These are phyloP conservation scores for Rachycentron canadum DNA, from an alignment of 2,797 vertebrate species.

Conservation along the genomic window DNA sequence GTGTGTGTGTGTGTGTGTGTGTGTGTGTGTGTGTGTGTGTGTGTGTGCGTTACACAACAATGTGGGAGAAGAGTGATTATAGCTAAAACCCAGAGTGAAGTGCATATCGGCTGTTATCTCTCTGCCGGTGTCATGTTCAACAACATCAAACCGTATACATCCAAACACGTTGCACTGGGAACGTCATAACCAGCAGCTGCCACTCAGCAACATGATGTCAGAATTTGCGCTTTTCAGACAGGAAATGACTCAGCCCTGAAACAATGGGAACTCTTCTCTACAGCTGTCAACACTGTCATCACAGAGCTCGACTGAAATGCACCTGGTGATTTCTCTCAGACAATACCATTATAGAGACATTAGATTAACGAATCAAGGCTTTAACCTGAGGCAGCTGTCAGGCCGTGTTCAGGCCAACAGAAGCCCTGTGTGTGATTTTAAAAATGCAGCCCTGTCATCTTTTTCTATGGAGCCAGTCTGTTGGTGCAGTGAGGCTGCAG, in stretches of 20 bases:
- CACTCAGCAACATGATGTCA: background rate
- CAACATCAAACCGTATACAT: background rate
- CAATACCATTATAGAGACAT: background rate
- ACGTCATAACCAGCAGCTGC: background rate
- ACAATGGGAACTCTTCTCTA: background rate
- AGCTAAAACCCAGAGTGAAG: conserved; percentile 33
- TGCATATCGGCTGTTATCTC: background rate
- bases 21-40: conserved; percentile 5
- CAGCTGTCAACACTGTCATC: background rate
- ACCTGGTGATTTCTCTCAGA: background rate
- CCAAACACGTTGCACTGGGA: background rate
- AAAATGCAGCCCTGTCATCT: background rate
- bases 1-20: no score
- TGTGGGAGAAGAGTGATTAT: conserved; percentile 37
- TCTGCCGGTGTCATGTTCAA: background rate
- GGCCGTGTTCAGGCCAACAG: background rate
- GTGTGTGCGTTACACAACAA: conserved; percentile 19
- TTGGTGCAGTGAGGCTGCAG: no score
- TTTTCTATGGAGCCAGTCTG: no score
- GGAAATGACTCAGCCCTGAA: background rate
- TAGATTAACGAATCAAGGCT: background rate
- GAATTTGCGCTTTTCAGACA: background rate
- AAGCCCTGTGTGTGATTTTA: background rate
- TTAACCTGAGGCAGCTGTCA: background rate
- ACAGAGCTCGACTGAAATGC: background rate